These are phyloP conservation scores for Leguminivora glycinivorella DNA, from an alignment of 1,140 invertebrate genomes.

Conservation along the genomic window DNA sequence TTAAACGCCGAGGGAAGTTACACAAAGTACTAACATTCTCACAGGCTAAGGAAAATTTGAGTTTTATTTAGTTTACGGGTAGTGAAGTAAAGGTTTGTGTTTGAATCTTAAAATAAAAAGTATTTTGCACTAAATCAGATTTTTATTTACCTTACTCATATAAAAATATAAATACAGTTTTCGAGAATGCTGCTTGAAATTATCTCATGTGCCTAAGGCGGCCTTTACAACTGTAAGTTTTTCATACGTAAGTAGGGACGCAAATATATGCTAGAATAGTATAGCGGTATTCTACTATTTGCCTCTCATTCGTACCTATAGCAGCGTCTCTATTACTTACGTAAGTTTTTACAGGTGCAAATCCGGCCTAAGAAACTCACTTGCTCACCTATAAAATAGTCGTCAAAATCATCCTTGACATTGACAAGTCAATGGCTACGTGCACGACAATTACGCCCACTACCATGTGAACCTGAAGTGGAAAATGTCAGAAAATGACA, in stretches of 20 bases:
- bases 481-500: too few species aligned
- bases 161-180: not conserved
- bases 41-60: not conserved
- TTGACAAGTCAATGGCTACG: not conserved
- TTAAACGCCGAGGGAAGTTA: constrained; percentile 7
- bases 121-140: not conserved
- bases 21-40: constrained; percentile 10
- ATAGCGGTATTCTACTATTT: too few species aligned
- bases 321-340: too few species aligned
- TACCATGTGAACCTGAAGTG: too few species aligned
- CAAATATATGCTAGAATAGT: too few species aligned
- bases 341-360: too few species aligned
- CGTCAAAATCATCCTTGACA: not conserved
- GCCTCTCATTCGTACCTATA: too few species aligned
- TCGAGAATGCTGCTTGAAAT: not conserved
- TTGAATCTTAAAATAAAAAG: constrained; percentile 9
- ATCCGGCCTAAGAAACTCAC: not conserved
- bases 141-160: constrained; percentile 2
- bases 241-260: too few species aligned
- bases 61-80: not conserved
- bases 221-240: too few species aligned
- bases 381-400: not conserved
- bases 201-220: not conserved
- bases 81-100: not conserved
- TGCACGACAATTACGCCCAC: too few species aligned